phyloP scores from a whole-genome alignment of 2,888 invertebrate species.

The Campoplex nolae region DNA sequence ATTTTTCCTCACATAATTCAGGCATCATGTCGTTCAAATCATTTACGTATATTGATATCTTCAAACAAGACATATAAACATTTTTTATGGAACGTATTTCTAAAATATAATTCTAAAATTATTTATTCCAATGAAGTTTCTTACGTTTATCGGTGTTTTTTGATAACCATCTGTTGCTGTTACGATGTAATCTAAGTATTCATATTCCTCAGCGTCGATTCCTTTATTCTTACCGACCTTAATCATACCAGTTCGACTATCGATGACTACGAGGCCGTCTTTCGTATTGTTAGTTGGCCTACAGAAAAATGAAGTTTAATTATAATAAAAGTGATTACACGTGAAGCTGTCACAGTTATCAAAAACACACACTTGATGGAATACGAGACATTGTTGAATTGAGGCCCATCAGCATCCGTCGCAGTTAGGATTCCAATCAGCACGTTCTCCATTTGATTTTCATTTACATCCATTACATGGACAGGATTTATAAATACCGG shows the following conservation, averaged over 20 bases:
- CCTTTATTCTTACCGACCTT: constrained; percentile 83
- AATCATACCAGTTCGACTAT: constrained; percentile 86
- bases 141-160: constrained; percentile 76
- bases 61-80: constrained; percentile 63
- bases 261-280: constrained; percentile 85
- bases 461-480: constrained; percentile 86
- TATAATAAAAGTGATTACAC: neutral
- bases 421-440: constrained; percentile 87
- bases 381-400: constrained; percentile 87
- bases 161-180: constrained; percentile 85
- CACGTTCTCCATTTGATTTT: constrained; percentile 85
- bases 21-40: constrained; percentile 88
- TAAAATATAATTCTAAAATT: neutral
- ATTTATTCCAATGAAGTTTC: neutral
- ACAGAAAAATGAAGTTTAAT: neutral
- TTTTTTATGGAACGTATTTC: neutral
- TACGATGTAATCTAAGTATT: constrained; percentile 86
- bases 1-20: constrained; percentile 80
- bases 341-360: constrained; percentile 6
- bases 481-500: constrained; percentile 86
- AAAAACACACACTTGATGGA: constrained; percentile 85
- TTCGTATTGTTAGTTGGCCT: constrained; percentile 85
- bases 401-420: constrained; percentile 87
- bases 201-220: constrained; percentile 86
- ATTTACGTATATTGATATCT: constrained; percentile 87